Evolutionary conservation across 2,888 invertebrate genomes (phyloP).

Genomic region (Tubiluchus corallicola): DNA sequence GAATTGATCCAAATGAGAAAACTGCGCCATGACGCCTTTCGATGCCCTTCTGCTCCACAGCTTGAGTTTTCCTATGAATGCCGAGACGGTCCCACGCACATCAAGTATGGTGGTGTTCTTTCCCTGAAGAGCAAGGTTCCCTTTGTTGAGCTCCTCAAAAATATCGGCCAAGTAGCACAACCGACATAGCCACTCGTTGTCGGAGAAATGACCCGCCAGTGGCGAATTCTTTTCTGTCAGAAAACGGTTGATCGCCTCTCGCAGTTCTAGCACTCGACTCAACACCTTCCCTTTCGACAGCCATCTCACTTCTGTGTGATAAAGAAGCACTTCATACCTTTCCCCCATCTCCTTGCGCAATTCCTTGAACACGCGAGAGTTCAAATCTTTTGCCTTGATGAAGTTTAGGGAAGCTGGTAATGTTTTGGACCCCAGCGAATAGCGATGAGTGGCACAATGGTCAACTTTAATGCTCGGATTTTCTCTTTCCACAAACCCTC

Average conservation of each 20-base stretch:
- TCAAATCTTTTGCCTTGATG: slow-evolving; percentile 13
- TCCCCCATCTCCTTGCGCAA: slow-evolving; percentile 13
- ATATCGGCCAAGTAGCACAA: slow-evolving; percentile 1
- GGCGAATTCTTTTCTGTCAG: slow-evolving; percentile 4
- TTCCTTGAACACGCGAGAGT: slow-evolving; percentile 12
- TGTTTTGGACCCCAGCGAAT: neutral
- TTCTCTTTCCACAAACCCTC: neutral
- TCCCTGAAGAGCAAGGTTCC: slow-evolving; percentile 1
- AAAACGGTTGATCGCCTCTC: slow-evolving; percentile 10
- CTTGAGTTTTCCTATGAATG: neutral
- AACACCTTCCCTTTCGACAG: slow-evolving; percentile 9
- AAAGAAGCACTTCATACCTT: slow-evolving; percentile 13
- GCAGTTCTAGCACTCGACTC: slow-evolving; percentile 11
- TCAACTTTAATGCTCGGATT: neutral
- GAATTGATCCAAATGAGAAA: neutral
- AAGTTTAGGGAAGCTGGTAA: slow-evolving; percentile 10
- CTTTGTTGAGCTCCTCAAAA: neutral
- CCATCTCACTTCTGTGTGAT: slow-evolving; percentile 14
- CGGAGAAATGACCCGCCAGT: neutral
- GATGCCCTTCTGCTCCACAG: neutral
- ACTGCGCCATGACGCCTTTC: neutral
- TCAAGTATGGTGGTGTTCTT: neutral
- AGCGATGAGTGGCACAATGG: slow-evolving; percentile 1
- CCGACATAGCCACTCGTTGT: neutral
- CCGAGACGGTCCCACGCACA: neutral